Conservation (phyloP, 2,113 vertebrate genomes). For the Austrofundulus limnaeus region DNA sequence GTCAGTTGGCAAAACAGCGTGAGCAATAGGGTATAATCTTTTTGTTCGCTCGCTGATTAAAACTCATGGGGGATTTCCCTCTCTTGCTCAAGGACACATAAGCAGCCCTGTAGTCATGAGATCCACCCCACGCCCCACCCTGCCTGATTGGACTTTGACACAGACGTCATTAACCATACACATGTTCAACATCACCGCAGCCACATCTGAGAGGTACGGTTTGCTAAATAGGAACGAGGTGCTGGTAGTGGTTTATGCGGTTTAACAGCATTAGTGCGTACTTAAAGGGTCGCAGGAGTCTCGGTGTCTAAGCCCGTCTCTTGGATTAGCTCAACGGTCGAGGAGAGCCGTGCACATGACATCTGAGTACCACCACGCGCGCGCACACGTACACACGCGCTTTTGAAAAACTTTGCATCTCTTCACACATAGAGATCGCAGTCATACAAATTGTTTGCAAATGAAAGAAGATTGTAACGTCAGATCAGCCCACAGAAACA, state of each 20-base stretch:
- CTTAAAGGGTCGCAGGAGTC: constrained; percentile 66
- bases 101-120: constrained; percentile 8
- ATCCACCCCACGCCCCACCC: neutral
- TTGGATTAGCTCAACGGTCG: constrained; percentile 60
- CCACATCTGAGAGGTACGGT: constrained; percentile 22
- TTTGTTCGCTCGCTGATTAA: neutral
- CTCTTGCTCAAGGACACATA: constrained; percentile 23
- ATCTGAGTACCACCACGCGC: constrained; percentile 9
- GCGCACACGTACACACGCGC: constrained; percentile 3
- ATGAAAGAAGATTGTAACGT: constrained; percentile 46
- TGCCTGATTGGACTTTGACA: constrained; percentile 34
- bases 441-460: constrained; percentile 55
- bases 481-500: constrained; percentile 18
- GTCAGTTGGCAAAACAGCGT: neutral
- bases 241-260: constrained; percentile 49
- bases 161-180: constrained; percentile 20
- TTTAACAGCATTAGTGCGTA: constrained; percentile 74
- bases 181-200: constrained; percentile 28
- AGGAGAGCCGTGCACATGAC: constrained; percentile 23
- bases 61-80: neutral
- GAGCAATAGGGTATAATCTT: neutral
- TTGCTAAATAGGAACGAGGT: constrained; percentile 7
- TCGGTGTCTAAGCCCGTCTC: constrained; percentile 69
- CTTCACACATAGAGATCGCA: constrained; percentile 37
- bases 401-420: constrained; percentile 50